Conservation (phyloP, 2,888 invertebrate genomes). For the Tyria jacobaeae region DNA sequence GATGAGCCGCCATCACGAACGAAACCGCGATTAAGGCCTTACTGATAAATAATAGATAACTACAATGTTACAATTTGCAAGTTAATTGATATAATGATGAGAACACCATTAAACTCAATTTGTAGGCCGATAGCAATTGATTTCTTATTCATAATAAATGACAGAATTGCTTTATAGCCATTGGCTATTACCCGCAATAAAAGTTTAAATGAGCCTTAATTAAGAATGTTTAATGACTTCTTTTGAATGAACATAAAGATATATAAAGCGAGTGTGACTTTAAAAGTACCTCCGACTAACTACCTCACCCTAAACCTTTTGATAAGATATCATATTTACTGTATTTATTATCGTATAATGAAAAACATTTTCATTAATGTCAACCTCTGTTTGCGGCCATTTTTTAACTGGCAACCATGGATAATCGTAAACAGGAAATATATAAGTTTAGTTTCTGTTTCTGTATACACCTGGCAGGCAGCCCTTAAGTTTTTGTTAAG, state of each 20-base stretch:
- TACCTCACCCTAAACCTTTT: too few relatives aligned
- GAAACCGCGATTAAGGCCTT: conserved; percentile 12
- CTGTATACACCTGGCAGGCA: too few relatives aligned
- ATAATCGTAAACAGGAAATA: too few relatives aligned
- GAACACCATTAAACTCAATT: conserved; percentile 38
- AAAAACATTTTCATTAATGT: too few relatives aligned
- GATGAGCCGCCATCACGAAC: conserved; percentile 9
- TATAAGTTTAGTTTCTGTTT: too few relatives aligned
- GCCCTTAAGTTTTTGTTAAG: too few relatives aligned
- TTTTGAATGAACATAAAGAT: background rate
- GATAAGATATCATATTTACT: too few relatives aligned
- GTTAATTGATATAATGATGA: conserved; percentile 41
- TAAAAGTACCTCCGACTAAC: too few relatives aligned
- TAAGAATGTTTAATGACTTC: background rate
- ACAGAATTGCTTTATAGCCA: conserved; percentile 15
- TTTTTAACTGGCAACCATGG: too few relatives aligned
- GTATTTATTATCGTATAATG: too few relatives aligned
- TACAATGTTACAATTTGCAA: conserved; percentile 37
- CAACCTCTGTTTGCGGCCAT: too few relatives aligned
- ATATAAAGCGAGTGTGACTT: too few relatives aligned
- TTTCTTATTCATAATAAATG: conserved; percentile 18
- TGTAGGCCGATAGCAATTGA: conserved; percentile 11
- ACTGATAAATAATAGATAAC: conserved; percentile 11
- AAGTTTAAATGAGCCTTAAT: conserved; percentile 4
- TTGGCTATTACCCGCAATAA: conserved; percentile 1